Base-by-base conservation (phyloP, 2,797 vertebrate genomes). In the Spinus olivaceus region DNA sequence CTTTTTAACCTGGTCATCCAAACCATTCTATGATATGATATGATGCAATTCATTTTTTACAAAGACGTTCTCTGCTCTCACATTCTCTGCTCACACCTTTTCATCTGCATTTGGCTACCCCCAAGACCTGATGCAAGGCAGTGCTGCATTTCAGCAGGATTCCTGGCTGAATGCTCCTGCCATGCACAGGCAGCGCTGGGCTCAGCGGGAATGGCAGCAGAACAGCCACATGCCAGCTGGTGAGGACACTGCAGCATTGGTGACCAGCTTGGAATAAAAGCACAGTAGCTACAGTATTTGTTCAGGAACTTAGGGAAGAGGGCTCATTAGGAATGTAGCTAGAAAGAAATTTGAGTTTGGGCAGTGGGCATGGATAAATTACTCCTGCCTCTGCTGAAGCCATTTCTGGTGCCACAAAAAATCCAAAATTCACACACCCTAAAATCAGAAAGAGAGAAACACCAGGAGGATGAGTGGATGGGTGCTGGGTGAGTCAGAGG, bases 181-280 rank as follows among this genome's bases (percentile, higher is more conserved):
- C 19, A 12, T 3, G 67, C 54, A 72, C 67, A 85, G 71, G 37
- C 67, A 59, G 81, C 0, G 0, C 81, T 51, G 78, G 81, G 65
- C 64, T 86, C 84, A 64, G 78, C 0, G 0, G 77, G 76, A 91
- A 67, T 7, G 21, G 65, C 39, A 84, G 70, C 0, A 0, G 30
- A 85, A 76, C 51, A 70, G 84, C 67, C 63, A 70, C 67, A 56
- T 0, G 0, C 60, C 88, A 92, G 69, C 88, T 90, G 88, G 82
- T 67, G 46, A 83, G 54, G 46, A n/a, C 69, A 64, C 53, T 81
- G 79, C 53, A 60, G 65, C 69, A 46, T 0, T 47, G 30, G 37
- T 87, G 61, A 63, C 88, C 56, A 92, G 54, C 61, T 56, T 50
- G 35, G 56, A 89, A 74, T 73, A 94, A 77, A 89, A 93, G 4